Evolutionary conservation across 1,140 invertebrate genomes (phyloP).

Genomic region (Panagrolaimus sp.): DNA sequence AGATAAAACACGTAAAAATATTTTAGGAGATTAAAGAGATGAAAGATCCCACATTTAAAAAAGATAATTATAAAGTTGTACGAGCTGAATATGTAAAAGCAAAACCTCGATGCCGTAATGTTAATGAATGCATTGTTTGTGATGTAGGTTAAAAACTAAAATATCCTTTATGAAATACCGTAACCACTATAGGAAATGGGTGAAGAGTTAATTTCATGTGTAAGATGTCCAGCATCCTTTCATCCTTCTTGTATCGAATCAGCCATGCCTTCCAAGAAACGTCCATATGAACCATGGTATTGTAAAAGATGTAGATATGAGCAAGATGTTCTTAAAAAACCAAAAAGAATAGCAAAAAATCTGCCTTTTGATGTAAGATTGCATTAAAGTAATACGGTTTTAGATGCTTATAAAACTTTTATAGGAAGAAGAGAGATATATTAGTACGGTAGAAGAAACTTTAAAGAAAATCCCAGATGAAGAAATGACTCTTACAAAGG

Average conservation of each 20-base stretch:
- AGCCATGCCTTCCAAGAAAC: neutral
- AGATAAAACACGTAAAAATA: neutral
- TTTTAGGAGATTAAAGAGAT: conserved; percentile 5
- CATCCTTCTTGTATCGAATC: neutral
- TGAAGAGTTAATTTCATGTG: neutral
- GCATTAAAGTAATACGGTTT: too few species aligned
- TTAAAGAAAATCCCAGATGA: neutral
- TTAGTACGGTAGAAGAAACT: neutral
- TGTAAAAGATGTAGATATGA: conserved; percentile 13
- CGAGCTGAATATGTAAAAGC: neutral
- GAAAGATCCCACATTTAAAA: neutral
- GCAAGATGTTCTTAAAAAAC: neutral
- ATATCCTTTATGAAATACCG: neutral
- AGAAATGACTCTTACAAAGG: neutral
- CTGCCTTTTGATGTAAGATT: conserved; percentile 8
- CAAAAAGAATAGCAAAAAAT: neutral
- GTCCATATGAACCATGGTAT: neutral
- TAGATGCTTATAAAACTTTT: neutral
- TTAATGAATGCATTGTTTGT: conserved; percentile 1
- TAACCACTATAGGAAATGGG: neutral
- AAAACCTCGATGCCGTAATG: neutral
- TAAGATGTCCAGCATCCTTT: neutral
- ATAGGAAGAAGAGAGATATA: conserved; percentile 3
- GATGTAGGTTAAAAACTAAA: neutral
- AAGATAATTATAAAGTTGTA: conserved; percentile 1